These are phyloP conservation scores for Chroicocephalus ridibundus DNA, from an alignment of 2,113 vertebrate genomes.

Conservation along the genomic window DNA sequence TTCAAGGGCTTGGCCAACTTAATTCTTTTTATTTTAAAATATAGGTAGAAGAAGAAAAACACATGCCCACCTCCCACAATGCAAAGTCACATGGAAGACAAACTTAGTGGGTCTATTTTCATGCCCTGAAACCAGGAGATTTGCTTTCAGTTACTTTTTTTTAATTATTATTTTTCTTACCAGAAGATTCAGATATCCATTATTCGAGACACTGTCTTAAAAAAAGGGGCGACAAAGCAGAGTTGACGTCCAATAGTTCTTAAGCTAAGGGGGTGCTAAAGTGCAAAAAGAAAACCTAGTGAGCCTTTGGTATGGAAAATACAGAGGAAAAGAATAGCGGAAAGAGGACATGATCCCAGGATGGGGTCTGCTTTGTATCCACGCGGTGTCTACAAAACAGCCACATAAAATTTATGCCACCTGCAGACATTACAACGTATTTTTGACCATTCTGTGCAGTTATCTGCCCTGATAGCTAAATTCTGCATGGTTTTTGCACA, in stretches of 20 bases:
- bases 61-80: neutral
- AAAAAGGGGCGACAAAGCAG: neutral
- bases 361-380: neutral
- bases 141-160: neutral
- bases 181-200: neutral
- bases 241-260: neutral
- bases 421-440: neutral
- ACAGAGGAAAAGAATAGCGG: neutral
- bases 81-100: neutral
- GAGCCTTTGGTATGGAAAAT: neutral
- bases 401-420: neutral
- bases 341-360: neutral
- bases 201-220: neutral
- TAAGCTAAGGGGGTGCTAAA: neutral
- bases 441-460: constrained; percentile 8
- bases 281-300: neutral
- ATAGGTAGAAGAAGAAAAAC: neutral
- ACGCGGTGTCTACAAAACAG: neutral
- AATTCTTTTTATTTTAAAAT: neutral
- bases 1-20: neutral
- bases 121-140: neutral
- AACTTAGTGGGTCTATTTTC: neutral
- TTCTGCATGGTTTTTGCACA: neutral
- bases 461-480: neutral
- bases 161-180: neutral